A percentile compares a stretch with the other conserved stretches of the same genome.
phyloP scores from a whole-genome alignment of 2,797 vertebrate species.

The Tragelaphus oryx region DNA sequence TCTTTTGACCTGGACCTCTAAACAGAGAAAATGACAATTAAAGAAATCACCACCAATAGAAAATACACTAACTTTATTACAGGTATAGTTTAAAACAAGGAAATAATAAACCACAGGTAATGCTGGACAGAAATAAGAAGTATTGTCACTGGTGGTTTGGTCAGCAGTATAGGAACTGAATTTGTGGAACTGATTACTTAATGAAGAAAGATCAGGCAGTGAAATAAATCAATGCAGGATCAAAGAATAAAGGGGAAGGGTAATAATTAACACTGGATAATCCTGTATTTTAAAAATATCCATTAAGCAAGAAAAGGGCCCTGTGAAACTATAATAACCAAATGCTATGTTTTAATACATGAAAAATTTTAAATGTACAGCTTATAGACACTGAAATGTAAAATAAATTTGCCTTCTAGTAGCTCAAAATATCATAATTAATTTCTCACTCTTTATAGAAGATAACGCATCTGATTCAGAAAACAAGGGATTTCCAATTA shows the following conservation, averaged over 20 bases:
- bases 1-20: constrained; percentile 49
- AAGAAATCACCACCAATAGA: constrained; percentile 70
- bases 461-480: constrained; percentile 42
- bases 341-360: constrained; percentile 12
- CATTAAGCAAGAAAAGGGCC: not conserved
- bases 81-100: constrained; percentile 24
- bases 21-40: constrained; percentile 65
- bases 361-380: not conserved
- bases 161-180: not conserved
- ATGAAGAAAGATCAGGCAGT: not conserved
- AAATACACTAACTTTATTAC: constrained; percentile 55
- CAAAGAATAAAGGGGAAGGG: not conserved
- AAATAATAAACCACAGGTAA: not conserved
- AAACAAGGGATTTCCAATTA: constrained; percentile 45
- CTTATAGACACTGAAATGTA: constrained; percentile 38
- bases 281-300: not conserved
- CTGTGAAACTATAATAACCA: not conserved
- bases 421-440: constrained; percentile 11
- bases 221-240: not conserved
- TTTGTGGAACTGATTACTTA: not conserved
- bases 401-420: constrained; percentile 24
- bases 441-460: not conserved
- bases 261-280: not conserved
- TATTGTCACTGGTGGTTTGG: not conserved
- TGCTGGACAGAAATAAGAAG: constrained; percentile 22